Conservation (phyloP, 2,888 invertebrate genomes). For the Drosophila stalkeri region DNA sequence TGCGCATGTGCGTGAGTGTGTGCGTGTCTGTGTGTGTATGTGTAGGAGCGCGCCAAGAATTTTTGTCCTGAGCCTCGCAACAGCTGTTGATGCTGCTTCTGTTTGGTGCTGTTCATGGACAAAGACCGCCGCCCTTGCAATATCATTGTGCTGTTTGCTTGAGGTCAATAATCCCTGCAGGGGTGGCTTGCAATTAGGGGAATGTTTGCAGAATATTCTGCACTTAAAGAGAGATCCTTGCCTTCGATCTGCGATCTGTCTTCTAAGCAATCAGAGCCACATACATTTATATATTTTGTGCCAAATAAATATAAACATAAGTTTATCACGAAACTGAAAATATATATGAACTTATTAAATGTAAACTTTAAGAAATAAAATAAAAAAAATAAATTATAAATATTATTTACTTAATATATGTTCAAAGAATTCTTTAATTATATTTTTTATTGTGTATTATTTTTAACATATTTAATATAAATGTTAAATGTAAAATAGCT, state of each 20-base stretch:
- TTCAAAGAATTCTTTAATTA: too few relatives aligned
- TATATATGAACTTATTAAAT: too few relatives aligned
- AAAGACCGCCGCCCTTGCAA: slow-evolving; percentile 58
- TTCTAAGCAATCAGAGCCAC: not conserved
- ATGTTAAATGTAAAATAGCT: too few relatives aligned
- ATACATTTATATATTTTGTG: too few relatives aligned
- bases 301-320: too few relatives aligned
- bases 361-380: too few relatives aligned
- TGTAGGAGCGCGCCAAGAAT: slow-evolving; percentile 56
- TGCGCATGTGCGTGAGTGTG: not conserved
- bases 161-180: slow-evolving; percentile 72
- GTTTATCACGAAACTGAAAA: too few relatives aligned
- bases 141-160: slow-evolving; percentile 53
- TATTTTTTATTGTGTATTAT: too few relatives aligned
- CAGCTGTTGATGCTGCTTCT: slow-evolving; percentile 58
- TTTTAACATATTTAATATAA: too few relatives aligned
- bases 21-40: not conserved
- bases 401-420: too few relatives aligned
- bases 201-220: slow-evolving; percentile 37
- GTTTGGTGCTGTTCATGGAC: slow-evolving; percentile 26
- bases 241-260: not conserved
- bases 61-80: slow-evolving; percentile 33
- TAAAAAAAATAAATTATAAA: too few relatives aligned
- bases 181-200: slow-evolving; percentile 50
- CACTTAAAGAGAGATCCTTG: slow-evolving; percentile 1